phyloP scores from a whole-genome alignment of 2,113 vertebrate species.

The Myxocyprinus asiaticus region DNA sequence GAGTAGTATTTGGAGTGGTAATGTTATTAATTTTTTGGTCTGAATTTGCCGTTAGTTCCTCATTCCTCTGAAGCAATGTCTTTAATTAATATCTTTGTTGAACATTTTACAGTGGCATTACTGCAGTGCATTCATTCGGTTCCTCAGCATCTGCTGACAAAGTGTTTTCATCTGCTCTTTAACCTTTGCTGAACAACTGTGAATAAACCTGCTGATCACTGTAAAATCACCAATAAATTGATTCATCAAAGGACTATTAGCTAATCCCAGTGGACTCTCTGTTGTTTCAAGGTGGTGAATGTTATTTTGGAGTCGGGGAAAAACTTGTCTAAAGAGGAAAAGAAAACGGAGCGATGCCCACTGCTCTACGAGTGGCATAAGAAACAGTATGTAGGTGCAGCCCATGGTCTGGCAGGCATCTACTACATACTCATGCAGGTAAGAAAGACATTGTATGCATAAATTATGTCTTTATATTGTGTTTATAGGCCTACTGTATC shows the following conservation, averaged over 20 bases:
- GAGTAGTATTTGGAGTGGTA: no score
- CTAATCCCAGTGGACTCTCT: background rate
- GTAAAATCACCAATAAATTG: background rate
- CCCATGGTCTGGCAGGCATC: conserved; percentile 92
- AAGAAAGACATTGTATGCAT: background rate
- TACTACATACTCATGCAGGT: conserved; percentile 94
- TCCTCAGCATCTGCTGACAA: background rate
- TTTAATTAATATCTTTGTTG: no score
- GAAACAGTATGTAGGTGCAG: conserved; percentile 94
- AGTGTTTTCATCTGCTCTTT: background rate
- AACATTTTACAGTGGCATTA: background rate
- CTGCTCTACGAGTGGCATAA: conserved; percentile 95
- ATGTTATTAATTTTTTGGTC: no score
- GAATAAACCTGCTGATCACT: background rate
- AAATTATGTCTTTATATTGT: background rate
- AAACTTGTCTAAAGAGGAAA: conserved; percentile 84
- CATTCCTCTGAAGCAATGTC: no score
- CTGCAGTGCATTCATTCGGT: background rate
- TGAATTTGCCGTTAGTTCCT: no score
- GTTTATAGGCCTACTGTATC: no score
- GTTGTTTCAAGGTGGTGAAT: conserved; percentile 78
- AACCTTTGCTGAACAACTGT: background rate
- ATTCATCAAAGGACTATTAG: background rate
- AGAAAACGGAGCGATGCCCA: conserved; percentile 90
- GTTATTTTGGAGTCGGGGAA: conserved; percentile 91